Evolutionary conservation across 2,797 vertebrate genomes (phyloP).

Genomic region (Falco naumanni): DNA sequence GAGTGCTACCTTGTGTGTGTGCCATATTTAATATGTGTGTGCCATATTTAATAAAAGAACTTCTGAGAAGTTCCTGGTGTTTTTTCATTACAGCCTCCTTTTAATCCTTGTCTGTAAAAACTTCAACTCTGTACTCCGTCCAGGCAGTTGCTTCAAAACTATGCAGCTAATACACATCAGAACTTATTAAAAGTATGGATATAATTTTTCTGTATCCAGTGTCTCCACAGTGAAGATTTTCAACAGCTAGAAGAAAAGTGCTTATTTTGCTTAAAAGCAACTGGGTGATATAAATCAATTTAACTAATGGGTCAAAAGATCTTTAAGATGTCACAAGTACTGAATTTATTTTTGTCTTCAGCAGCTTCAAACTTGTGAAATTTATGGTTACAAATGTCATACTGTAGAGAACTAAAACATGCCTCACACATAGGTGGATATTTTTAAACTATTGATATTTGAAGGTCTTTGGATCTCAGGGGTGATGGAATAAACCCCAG

Average conservation of each 20-base stretch:
- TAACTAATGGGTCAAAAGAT: slow-evolving; percentile 39
- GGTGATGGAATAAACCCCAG: not conserved
- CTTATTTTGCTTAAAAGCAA: slow-evolving; percentile 29
- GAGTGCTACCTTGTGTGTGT: not conserved
- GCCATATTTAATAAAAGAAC: not conserved
- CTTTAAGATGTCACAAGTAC: slow-evolving; percentile 8
- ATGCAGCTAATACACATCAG: not conserved
- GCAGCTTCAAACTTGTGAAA: slow-evolving; percentile 15
- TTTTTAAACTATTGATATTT: slow-evolving; percentile 14
- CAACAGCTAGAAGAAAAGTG: not conserved
- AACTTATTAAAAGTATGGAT: not conserved
- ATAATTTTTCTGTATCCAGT: not conserved
- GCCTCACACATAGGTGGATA: not conserved
- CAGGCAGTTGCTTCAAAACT: not conserved
- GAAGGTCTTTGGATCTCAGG: slow-evolving; percentile 14
- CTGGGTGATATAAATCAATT: not conserved
- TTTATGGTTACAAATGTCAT: slow-evolving; percentile 21
- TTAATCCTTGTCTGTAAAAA: not conserved
- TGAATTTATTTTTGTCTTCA: slow-evolving; percentile 14
- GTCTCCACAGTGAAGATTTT: not conserved
- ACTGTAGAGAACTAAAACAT: not conserved
- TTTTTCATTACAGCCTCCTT: not conserved
- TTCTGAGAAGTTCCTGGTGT: not conserved
- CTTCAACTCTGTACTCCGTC: not conserved
- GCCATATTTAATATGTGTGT: not conserved